Evolutionary conservation across 2,797 vertebrate genomes (phyloP).

Genomic region (Myiotriccus ornatus): DNA sequence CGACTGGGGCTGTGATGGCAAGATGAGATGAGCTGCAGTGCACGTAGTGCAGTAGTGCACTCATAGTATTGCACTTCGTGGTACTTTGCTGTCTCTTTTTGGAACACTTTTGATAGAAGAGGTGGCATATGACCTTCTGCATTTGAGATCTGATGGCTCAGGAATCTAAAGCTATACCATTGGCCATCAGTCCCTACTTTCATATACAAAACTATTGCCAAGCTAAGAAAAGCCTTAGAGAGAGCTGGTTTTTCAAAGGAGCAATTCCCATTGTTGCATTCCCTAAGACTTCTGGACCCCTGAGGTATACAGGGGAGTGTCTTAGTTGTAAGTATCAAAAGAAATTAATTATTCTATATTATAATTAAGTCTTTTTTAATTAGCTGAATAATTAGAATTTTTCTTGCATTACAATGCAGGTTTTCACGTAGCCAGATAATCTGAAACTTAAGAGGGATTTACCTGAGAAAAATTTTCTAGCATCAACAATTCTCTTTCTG

Average conservation of each 20-base stretch:
- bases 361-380: slow-evolving; percentile 65
- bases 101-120: slow-evolving; percentile 34
- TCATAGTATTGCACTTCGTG: background rate
- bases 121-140: slow-evolving; percentile 35
- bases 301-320: slow-evolving; percentile 43
- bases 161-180: background rate
- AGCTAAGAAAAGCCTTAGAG: background rate
- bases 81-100: slow-evolving; percentile 59
- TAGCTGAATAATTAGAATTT: slow-evolving; percentile 53
- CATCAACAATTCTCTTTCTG: background rate
- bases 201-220: background rate
- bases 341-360: slow-evolving; percentile 63
- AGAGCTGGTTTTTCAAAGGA: background rate
- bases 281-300: background rate
- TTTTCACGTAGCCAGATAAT: background rate
- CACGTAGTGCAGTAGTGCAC: background rate
- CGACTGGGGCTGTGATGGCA: background rate
- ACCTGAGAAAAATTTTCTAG: slow-evolving; percentile 28
- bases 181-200: background rate
- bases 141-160: slow-evolving; percentile 10
- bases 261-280: slow-evolving; percentile 28
- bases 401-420: background rate
- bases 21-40: background rate
- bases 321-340: slow-evolving; percentile 68
- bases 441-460: background rate